Evolutionary conservation across 2,113 vertebrate genomes (phyloP).

Genomic region (Pitta sordida): DNA sequence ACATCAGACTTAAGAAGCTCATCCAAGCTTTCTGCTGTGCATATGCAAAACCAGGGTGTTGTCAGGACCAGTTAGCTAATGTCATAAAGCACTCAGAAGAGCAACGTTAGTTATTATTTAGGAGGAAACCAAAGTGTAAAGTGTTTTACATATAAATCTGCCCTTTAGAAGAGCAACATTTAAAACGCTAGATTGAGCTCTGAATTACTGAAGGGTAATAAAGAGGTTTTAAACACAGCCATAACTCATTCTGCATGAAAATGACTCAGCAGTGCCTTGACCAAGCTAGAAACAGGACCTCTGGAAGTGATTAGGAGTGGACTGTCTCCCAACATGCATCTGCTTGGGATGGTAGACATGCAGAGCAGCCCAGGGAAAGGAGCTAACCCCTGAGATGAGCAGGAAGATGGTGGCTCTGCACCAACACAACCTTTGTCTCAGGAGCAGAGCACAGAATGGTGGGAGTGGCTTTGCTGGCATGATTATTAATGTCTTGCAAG

Average conservation of each 20-base stretch:
- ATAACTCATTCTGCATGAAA: constrained; percentile 47
- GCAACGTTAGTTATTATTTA: constrained; percentile 50
- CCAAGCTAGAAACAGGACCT: constrained; percentile 23
- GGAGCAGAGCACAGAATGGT: not conserved
- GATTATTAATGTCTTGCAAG: not conserved
- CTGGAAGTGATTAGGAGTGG: constrained; percentile 22
- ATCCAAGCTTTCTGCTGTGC: constrained; percentile 48
- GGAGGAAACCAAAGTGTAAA: constrained; percentile 62
- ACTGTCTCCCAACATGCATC: not conserved
- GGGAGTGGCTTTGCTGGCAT: not conserved
- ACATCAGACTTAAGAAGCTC: constrained; percentile 22
- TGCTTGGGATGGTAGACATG: not conserved
- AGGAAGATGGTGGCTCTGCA: not conserved
- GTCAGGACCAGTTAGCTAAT: constrained; percentile 48
- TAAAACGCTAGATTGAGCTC: not conserved
- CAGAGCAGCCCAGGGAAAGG: not conserved
- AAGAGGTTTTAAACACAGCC: constrained; percentile 39
- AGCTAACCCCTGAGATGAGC: accelerated
- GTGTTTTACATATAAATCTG: constrained; percentile 61
- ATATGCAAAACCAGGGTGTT: constrained; percentile 54
- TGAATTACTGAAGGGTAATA: constrained; percentile 35
- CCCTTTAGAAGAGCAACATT: constrained; percentile 33
- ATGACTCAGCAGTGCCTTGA: constrained; percentile 42
- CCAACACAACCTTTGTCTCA: not conserved
- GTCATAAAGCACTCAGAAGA: constrained; percentile 56